Percentiles rank a stretch among this genome's conserved stretches.
Evolutionary conservation across 2,113 vertebrate genomes (phyloP).

Genomic region (Chaenogobius annularis): DNA sequence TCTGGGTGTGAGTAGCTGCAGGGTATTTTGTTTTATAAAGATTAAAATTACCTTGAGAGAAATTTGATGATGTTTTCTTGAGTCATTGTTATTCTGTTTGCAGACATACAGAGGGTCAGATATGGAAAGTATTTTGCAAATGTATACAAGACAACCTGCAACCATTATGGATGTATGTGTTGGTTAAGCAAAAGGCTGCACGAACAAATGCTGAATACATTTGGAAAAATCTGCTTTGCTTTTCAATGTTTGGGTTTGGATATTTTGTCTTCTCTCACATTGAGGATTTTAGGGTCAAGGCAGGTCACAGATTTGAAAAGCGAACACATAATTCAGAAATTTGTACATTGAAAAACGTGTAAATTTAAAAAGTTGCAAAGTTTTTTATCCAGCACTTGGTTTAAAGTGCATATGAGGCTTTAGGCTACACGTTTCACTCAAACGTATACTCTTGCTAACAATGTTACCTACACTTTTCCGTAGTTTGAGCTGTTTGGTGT

Average conservation of each 20-base stretch:
- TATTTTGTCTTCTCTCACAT: constrained; percentile 21
- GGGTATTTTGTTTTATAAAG: background rate
- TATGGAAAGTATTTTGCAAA: background rate
- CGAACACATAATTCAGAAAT: constrained; percentile 15
- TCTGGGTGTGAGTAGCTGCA: background rate
- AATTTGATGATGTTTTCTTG: background rate
- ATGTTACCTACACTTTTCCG: no score
- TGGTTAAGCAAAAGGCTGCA: background rate
- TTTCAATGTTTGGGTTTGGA: background rate
- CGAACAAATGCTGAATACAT: constrained; percentile 22
- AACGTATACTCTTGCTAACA: no score
- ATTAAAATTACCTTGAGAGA: background rate
- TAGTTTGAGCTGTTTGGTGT: no score
- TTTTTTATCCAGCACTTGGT: constrained; percentile 2
- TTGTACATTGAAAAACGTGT: constrained; percentile 31
- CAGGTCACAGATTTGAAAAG: constrained; percentile 31
- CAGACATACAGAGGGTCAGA: background rate
- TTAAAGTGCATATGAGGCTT: background rate
- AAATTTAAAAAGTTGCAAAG: constrained; percentile 14
- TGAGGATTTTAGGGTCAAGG: constrained; percentile 43
- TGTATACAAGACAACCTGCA: background rate
- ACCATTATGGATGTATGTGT: background rate
- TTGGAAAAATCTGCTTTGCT: constrained; percentile 12
- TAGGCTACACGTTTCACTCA: no score
- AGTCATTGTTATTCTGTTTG: background rate